Conservation (phyloP, 2,888 invertebrate species). For the Xestia xanthographa region DNA sequence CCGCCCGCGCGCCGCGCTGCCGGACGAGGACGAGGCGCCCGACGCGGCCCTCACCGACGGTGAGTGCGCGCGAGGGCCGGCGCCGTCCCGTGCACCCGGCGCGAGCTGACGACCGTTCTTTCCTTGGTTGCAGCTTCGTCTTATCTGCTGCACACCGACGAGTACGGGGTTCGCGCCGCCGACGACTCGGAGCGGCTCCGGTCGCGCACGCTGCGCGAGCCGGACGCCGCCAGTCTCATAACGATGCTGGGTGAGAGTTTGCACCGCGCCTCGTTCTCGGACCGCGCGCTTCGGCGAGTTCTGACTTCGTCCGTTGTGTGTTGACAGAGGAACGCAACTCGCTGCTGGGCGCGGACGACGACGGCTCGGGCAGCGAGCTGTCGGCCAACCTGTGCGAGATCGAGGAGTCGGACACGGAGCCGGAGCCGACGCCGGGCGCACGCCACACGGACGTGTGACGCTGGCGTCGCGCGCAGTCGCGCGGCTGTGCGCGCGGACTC, state of each 20-base stretch:
- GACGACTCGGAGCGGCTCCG: constrained; percentile 89
- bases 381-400: constrained; percentile 98
- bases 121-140: constrained; percentile 88
- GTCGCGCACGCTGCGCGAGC: constrained; percentile 84
- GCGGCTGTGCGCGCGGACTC: constrained; percentile 36
- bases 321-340: constrained; percentile 93
- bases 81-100: neutral
- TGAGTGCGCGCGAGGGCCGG: constrained; percentile 51
- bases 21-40: constrained; percentile 76
- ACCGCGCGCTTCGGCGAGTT: neutral
- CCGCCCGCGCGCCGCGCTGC: constrained; percentile 61
- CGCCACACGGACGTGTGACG: constrained; percentile 85
- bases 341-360: constrained; percentile 91
- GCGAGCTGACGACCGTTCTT: neutral
- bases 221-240: constrained; percentile 93
- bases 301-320: neutral
- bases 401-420: constrained; percentile 95
- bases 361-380: constrained; percentile 95
- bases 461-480: constrained; percentile 67
- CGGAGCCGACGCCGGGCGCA: constrained; percentile 76
- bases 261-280: neutral
- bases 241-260: constrained; percentile 91
- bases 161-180: constrained; percentile 91
- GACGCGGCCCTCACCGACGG: constrained; percentile 77
- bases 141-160: constrained; percentile 95